Conservation (phyloP, 2,113 vertebrate genomes). For the Sylvia atricapilla region DNA sequence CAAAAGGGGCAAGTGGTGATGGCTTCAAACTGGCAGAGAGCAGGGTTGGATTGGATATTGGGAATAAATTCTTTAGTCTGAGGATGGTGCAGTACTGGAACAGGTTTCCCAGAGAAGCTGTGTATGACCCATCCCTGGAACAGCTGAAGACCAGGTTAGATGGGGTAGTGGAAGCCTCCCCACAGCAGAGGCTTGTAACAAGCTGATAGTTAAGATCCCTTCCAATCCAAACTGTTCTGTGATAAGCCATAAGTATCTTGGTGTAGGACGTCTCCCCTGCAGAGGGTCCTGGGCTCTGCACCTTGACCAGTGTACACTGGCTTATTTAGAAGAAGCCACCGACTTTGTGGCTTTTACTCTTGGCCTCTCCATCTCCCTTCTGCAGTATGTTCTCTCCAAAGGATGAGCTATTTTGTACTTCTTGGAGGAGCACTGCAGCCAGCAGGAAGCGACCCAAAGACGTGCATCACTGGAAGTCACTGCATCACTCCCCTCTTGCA, state of each 20-base stretch:
- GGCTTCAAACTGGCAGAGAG: background rate
- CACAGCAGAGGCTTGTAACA: background rate
- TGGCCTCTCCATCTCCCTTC: background rate
- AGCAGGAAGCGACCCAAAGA: background rate
- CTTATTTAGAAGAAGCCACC: background rate
- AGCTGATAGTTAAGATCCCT: background rate
- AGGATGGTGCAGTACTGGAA: background rate
- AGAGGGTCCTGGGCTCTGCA: background rate
- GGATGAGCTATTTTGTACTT: background rate
- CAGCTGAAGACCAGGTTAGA: background rate
- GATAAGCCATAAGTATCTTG: background rate
- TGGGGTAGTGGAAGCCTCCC: background rate
- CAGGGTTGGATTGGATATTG: background rate
- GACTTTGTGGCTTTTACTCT: background rate
- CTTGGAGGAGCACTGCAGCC: background rate
- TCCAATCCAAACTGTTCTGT: background rate
- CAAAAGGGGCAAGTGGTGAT: background rate
- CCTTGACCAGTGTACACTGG: accelerated
- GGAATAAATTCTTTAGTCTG: background rate
- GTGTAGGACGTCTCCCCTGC: background rate
- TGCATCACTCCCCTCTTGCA: no score
- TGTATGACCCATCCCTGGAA: background rate
- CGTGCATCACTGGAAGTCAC: background rate
- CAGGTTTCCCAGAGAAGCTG: background rate
- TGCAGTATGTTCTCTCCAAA: background rate